A percentile compares a stretch with the other conserved stretches of the same genome.
Conservation (phyloP, 1,140 invertebrate species). For the Ceratoteleas bidentatus region DNA sequence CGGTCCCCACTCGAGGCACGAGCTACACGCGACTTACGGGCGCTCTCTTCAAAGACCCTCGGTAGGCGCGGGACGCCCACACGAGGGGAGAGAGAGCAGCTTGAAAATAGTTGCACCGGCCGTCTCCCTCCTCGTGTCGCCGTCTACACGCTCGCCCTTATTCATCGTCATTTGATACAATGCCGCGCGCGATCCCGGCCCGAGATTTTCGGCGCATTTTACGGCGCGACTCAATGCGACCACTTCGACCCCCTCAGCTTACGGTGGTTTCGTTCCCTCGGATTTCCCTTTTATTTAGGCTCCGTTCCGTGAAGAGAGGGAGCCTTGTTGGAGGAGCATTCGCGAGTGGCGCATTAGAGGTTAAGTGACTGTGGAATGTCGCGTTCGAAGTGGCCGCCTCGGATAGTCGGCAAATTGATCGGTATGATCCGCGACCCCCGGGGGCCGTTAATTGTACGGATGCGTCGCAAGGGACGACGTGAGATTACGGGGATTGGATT, state of each 20-base stretch:
- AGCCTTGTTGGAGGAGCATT: not conserved
- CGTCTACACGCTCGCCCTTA: slow-evolving; percentile 31
- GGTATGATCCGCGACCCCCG: slow-evolving; percentile 31
- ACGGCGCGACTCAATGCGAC: not conserved
- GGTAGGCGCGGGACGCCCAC: slow-evolving; percentile 64
- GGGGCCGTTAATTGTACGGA: slow-evolving; percentile 47
- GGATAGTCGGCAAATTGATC: slow-evolving; percentile 39
- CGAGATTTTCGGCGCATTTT: slow-evolving; percentile 32
- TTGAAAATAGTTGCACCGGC: slow-evolving; percentile 65
- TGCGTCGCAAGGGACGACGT: slow-evolving; percentile 29
- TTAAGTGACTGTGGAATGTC: slow-evolving; percentile 29
- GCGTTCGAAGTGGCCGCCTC: not conserved
- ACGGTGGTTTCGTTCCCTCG: not conserved
- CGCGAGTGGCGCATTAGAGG: slow-evolving; percentile 26
- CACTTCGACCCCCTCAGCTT: not conserved
- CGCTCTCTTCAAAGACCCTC: slow-evolving; percentile 63
- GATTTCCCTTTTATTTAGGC: not conserved
- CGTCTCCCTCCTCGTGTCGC: slow-evolving; percentile 34
- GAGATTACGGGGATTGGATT: slow-evolving; percentile 31
- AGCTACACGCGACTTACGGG: slow-evolving; percentile 65
- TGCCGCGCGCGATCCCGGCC: slow-evolving; percentile 8
- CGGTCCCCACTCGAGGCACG: slow-evolving; percentile 69
- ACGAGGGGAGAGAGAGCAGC: slow-evolving; percentile 62
- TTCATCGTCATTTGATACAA: slow-evolving; percentile 53
- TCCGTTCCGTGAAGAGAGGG: not conserved